These are phyloP conservation scores for Oreochromis tanganicae DNA, from an alignment of 2,113 vertebrate species.

Conservation along the genomic window DNA sequence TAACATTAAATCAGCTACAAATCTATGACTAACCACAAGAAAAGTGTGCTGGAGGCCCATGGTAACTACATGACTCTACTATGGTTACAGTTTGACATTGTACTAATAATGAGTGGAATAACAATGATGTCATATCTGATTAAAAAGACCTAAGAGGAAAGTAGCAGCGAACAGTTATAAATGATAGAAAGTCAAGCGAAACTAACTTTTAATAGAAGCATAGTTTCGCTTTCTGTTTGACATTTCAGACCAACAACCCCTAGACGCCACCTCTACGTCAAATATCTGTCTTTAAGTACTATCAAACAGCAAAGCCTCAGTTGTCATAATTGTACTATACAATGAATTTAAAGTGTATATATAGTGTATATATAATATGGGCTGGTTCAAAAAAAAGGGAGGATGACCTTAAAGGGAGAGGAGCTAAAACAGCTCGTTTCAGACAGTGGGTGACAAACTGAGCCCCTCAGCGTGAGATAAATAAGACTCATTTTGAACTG, in stretches of 20 bases:
- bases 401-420: neutral
- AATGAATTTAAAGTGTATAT: neutral
- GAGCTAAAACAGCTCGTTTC: neutral
- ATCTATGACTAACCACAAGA: neutral
- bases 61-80: neutral
- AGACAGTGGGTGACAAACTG: neutral
- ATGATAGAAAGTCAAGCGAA: neutral
- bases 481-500: neutral
- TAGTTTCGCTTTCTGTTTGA: slow-evolving; percentile 14
- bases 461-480: accelerated
- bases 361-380: neutral
- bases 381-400: neutral
- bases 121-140: neutral
- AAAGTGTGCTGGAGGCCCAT: neutral
- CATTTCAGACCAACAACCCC: neutral
- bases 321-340: neutral
- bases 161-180: neutral
- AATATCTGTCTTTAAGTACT: neutral
- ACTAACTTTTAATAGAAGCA: neutral
- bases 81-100: neutral
- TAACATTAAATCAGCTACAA: neutral
- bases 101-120: neutral
- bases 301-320: neutral
- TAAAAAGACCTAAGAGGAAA: neutral
- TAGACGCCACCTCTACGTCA: neutral